Conservation (phyloP, 2,888 invertebrate genomes). For the Sesia apiformis region DNA sequence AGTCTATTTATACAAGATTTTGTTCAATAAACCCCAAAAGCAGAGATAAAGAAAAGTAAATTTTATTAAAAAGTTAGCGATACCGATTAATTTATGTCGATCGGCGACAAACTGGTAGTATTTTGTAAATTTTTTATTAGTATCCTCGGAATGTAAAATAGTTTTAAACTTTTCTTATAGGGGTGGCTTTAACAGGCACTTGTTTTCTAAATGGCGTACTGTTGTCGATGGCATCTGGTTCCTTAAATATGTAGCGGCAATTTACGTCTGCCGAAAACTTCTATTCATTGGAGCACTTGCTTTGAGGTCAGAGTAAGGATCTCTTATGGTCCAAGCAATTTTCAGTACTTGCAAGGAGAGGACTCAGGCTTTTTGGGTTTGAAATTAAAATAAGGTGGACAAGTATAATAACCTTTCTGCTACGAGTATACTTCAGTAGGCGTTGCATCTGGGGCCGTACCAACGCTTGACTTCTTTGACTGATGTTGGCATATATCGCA, state of each 20-base stretch:
- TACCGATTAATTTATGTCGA: too few species aligned
- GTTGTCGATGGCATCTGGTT: slow-evolving; percentile 18
- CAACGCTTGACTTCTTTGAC: too few species aligned
- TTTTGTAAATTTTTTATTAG: not conserved
- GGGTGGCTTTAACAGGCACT: slow-evolving; percentile 1
- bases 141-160: not conserved
- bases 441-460: too few species aligned
- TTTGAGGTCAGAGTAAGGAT: slow-evolving; percentile 20
- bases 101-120: too few species aligned
- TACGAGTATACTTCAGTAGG: too few species aligned
- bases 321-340: slow-evolving; percentile 3
- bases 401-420: too few species aligned
- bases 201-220: slow-evolving; percentile 11
- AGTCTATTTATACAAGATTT: too few species aligned
- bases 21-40: too few species aligned
- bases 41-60: too few species aligned
- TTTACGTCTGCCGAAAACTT: slow-evolving; percentile 35
- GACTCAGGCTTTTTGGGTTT: not conserved
- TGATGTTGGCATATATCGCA: too few species aligned
- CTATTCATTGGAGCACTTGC: slow-evolving; percentile 31
- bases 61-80: too few species aligned
- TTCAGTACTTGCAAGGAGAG: not conserved
- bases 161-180: not conserved
- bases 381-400: slow-evolving; percentile 2
- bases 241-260: slow-evolving; percentile 40